A percentile compares a stretch with the other conserved stretches of the same genome.
Conservation (phyloP, 2,797 vertebrate species). For the Gambelia wislizenii region DNA sequence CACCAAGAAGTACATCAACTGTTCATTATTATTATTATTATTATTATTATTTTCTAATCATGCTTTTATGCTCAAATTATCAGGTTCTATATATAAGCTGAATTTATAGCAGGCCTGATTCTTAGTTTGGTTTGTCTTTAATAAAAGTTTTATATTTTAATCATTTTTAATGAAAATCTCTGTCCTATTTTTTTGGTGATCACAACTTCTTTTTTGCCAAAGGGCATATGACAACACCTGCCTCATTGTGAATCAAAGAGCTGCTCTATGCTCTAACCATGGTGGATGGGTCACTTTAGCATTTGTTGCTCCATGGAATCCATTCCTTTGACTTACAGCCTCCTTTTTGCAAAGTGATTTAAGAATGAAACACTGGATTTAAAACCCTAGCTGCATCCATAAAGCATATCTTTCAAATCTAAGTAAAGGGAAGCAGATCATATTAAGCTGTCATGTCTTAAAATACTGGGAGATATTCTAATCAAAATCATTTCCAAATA, state of each 20-base stretch:
- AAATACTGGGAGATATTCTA: background rate
- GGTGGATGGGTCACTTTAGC: background rate
- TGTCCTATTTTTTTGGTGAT: background rate
- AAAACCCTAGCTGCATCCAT: background rate
- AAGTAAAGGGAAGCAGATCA: background rate
- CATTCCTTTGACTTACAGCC: background rate
- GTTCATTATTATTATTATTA: too few species aligned
- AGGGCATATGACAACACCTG: background rate
- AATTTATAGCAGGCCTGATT: slow-evolving; percentile 31
- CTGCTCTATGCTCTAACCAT: background rate
- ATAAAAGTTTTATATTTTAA: background rate
- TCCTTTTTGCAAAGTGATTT: background rate
- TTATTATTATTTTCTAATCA: too few species aligned
- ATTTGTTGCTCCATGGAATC: background rate
- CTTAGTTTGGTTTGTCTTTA: background rate
- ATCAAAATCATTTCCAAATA: background rate
- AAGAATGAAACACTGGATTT: background rate
- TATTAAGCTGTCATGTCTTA: background rate
- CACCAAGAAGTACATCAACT: too few species aligned
- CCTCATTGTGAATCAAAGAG: background rate
- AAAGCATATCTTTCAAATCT: background rate
- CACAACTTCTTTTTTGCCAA: background rate
- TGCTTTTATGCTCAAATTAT: slow-evolving; percentile 21
- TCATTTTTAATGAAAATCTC: background rate
- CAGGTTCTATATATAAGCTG: background rate